Percentiles rank a stretch among this genome's conserved stretches.
These are phyloP conservation scores for Ficedula albicollis DNA, from an alignment of 2,797 vertebrate species.

Conservation along the genomic window DNA sequence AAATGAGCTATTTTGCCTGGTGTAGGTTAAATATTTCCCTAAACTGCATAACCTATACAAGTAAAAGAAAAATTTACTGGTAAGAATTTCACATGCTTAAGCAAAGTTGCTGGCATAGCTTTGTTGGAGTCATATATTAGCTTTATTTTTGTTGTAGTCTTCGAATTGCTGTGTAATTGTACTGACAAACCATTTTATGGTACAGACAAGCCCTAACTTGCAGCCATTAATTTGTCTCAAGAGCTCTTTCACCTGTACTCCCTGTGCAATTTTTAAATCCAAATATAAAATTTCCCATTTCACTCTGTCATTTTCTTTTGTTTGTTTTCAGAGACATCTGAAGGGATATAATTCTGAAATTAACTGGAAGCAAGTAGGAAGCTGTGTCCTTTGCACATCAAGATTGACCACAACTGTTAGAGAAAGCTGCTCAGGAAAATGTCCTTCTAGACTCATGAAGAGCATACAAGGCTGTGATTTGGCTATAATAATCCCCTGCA, in stretches of 20 bases:
- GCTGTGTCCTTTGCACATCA: neutral
- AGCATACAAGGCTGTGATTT: conserved; percentile 21
- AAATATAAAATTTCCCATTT: neutral
- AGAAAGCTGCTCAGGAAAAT: conserved; percentile 32
- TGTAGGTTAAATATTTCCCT: neutral
- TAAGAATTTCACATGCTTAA: neutral
- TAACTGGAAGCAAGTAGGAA: neutral
- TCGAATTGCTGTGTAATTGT: neutral
- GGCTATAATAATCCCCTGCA: neutral
- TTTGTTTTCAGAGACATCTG: conserved; percentile 66
- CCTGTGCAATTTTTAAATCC: neutral
- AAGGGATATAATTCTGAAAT: conserved; percentile 55
- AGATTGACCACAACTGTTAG: neutral
- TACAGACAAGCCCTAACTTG: neutral
- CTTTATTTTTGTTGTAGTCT: conserved; percentile 3
- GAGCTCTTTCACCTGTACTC: neutral
- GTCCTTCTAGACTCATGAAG: neutral
- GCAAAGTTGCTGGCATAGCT: neutral
- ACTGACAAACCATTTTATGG: neutral
- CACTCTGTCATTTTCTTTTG: neutral
- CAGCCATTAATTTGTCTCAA: neutral
- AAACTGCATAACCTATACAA: neutral
- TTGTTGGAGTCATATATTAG: neutral
- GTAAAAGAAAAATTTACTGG: neutral
- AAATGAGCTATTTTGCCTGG: accelerated